These are phyloP conservation scores for Leptogaster cylindrica DNA, from an alignment of 2,888 invertebrate species.

Conservation along the genomic window DNA sequence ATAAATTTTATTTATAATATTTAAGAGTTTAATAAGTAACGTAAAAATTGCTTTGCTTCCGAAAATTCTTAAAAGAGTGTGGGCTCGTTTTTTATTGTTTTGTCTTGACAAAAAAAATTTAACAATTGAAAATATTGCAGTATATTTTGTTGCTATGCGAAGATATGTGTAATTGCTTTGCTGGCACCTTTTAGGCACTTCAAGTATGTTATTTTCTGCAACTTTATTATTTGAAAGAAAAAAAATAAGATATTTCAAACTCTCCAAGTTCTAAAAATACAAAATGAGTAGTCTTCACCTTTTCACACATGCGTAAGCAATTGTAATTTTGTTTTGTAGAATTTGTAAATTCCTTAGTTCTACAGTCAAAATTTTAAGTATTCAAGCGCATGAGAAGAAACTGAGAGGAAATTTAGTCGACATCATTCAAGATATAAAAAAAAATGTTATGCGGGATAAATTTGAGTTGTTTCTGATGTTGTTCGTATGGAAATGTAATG, in stretches of 20 bases:
- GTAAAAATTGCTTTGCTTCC: too few relatives aligned
- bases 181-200: conserved; percentile 27
- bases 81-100: too few relatives aligned
- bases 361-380: too few relatives aligned
- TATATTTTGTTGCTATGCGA: conserved; percentile 8
- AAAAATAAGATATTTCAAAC: too few relatives aligned
- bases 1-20: too few relatives aligned
- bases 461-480: neutral
- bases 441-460: neutral
- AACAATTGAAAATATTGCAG: neutral
- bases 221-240: conserved; percentile 24
- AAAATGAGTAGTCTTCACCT: conserved; percentile 22
- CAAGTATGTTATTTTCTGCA: conserved; percentile 19
- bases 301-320: conserved; percentile 34
- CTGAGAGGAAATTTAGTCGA: too few relatives aligned
- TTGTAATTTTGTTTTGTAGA: conserved; percentile 32
- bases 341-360: conserved; percentile 15
- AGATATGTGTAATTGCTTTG: conserved; percentile 5
- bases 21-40: too few relatives aligned
- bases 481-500: conserved; percentile 12
- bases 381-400: too few relatives aligned
- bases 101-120: too few relatives aligned
- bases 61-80: too few relatives aligned
- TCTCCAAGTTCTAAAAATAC: conserved; percentile 34
- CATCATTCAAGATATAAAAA: conserved; percentile 16